phyloP scores from a whole-genome alignment of 1,140 invertebrate species.

The Carposina sasakii region DNA sequence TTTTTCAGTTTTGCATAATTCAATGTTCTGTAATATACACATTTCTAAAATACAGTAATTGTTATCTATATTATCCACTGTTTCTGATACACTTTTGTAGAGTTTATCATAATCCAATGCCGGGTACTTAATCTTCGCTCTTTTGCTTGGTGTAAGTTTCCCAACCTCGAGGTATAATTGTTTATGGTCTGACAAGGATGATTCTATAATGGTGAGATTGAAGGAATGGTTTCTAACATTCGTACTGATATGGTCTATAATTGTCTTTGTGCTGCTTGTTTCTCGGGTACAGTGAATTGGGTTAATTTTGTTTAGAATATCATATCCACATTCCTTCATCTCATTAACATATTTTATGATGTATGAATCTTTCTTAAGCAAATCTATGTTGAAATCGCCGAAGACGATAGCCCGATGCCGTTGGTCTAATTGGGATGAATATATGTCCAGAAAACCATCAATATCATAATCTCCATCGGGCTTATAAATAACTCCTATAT shows the following conservation, averaged over 20 bases:
- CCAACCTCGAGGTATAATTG: constrained; percentile 3
- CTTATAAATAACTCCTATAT: constrained; percentile 22
- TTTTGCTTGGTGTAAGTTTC: neutral
- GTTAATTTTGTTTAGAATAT: constrained; percentile 9
- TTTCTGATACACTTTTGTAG: neutral
- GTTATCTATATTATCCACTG: neutral
- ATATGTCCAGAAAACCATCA: constrained; percentile 14
- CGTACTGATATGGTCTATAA: constrained; percentile 10
- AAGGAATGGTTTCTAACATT: constrained; percentile 8
- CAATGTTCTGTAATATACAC: neutral
- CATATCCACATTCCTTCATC: constrained; percentile 6
- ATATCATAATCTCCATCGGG: constrained; percentile 5
- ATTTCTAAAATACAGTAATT: neutral
- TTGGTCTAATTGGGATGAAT: constrained; percentile 5
- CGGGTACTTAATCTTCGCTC: neutral
- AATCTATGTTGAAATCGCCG: neutral
- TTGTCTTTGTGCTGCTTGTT: constrained; percentile 4
- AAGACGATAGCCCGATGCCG: constrained; percentile 14
- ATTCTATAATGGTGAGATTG: neutral
- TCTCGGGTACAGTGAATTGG: constrained; percentile 4
- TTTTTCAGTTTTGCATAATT: constrained; percentile 10
- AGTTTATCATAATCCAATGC: constrained; percentile 1
- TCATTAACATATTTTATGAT: too few relatives aligned
- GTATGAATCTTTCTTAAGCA: neutral
- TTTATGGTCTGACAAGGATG: constrained; percentile 5